Evolutionary conservation across 2,113 vertebrate species (phyloP).

Genomic region (Casuarius casuarius): DNA sequence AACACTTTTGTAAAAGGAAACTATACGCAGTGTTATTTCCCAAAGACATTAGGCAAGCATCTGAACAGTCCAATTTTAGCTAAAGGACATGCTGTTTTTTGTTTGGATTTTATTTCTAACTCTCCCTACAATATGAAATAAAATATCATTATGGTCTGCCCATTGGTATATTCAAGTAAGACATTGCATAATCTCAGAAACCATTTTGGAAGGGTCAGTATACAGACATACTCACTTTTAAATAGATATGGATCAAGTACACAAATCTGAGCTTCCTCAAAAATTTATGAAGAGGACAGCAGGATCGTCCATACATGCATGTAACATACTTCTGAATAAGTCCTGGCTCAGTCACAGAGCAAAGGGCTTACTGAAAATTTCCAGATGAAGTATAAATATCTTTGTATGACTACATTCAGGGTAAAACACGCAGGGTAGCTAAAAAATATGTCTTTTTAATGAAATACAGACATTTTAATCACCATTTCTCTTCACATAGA

Average conservation of each 20-base stretch:
- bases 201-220: neutral
- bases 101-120: neutral
- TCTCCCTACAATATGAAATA: neutral
- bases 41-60: neutral
- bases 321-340: neutral
- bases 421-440: neutral
- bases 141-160: neutral
- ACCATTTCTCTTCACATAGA: slow-evolving; percentile 9
- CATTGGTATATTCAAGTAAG: neutral
- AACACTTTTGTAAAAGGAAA: neutral
- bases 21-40: neutral
- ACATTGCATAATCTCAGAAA: neutral
- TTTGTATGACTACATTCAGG: neutral
- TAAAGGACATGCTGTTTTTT: neutral
- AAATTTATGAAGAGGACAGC: neutral
- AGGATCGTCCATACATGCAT: neutral
- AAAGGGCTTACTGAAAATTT: neutral
- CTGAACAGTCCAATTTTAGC: neutral
- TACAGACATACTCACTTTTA: neutral
- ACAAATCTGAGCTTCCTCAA: neutral
- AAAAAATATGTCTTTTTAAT: neutral
- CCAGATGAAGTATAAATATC: neutral
- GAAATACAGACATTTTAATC: slow-evolving; percentile 27
- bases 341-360: neutral
- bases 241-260: neutral